These are phyloP conservation scores for Channa maculata DNA, from an alignment of 2,113 vertebrate genomes.

Conservation along the genomic window DNA sequence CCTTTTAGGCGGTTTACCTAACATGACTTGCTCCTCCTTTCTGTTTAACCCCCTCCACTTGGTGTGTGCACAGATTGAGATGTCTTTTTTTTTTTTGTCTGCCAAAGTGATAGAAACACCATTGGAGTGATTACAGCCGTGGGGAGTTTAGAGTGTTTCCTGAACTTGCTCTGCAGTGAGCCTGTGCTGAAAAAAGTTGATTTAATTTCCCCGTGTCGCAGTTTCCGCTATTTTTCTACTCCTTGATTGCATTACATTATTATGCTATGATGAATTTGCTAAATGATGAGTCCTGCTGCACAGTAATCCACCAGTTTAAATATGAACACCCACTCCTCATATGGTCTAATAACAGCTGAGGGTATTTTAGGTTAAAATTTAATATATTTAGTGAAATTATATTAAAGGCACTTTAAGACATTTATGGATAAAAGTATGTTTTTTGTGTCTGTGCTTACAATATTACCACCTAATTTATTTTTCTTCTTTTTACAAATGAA, in stretches of 20 bases:
- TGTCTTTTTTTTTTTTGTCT: background rate
- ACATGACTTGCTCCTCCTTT: constrained; percentile 11
- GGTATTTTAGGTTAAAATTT: background rate
- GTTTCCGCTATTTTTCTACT: constrained; percentile 32
- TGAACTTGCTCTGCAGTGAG: constrained; percentile 1
- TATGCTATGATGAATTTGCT: constrained; percentile 16
- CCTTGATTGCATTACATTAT: constrained; percentile 28
- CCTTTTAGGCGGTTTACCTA: constrained; percentile 19
- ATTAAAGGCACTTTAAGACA: background rate
- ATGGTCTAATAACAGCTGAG: background rate
- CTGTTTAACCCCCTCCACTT: background rate
- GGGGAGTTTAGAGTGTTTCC: background rate
- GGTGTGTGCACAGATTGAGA: constrained; percentile 6
- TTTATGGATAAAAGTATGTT: background rate
- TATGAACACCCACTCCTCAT: constrained; percentile 11
- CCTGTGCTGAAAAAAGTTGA: background rate
- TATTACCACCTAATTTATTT: background rate
- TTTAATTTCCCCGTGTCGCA: constrained; percentile 21
- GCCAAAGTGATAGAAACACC: constrained; percentile 15
- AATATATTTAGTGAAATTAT: background rate
- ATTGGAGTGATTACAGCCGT: constrained; percentile 18
- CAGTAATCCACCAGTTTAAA: constrained; percentile 29
- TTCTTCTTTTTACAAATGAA: background rate
- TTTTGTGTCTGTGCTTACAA: background rate
- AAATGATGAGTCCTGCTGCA: constrained; percentile 11